These are phyloP conservation scores for Oreohelix idahoensis DNA, from an alignment of 1,140 invertebrate genomes.

Conservation along the genomic window DNA sequence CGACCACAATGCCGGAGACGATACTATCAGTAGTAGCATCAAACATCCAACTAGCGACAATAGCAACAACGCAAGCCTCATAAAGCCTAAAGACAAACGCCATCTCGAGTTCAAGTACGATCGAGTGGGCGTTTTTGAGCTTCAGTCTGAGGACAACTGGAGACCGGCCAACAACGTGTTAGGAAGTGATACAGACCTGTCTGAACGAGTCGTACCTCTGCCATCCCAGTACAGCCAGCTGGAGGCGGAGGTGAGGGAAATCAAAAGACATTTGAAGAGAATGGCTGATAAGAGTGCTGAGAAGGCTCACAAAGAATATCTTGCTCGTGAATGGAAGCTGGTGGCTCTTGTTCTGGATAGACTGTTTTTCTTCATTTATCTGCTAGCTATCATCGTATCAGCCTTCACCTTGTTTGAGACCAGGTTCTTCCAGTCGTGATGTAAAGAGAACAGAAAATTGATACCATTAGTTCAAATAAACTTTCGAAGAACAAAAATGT, in stretches of 20 bases:
- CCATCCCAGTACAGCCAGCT: slow-evolving; percentile 43
- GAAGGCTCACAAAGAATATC: slow-evolving; percentile 62
- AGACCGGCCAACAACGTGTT: background rate
- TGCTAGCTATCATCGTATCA: slow-evolving; percentile 67
- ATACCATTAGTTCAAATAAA: no score
- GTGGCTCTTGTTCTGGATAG: slow-evolving; percentile 71
- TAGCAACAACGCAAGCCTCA: background rate
- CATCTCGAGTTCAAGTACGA: slow-evolving; percentile 55
- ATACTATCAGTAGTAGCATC: slow-evolving; percentile 1
- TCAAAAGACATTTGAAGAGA: slow-evolving; percentile 53
- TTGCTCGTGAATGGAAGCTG: slow-evolving; percentile 67
- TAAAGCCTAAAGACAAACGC: slow-evolving; percentile 39
- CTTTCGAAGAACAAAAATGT: no score
- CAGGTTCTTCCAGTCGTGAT: slow-evolving; percentile 38
- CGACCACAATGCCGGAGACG: background rate
- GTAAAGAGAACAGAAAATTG: no score
- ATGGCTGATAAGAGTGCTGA: slow-evolving; percentile 58
- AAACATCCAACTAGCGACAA: background rate
- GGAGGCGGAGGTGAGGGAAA: slow-evolving; percentile 68
- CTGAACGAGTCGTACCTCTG: slow-evolving; percentile 31
- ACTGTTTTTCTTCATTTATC: slow-evolving; percentile 71
- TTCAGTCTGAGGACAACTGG: slow-evolving; percentile 57
- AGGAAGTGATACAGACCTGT: slow-evolving; percentile 31
- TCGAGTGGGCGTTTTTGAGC: slow-evolving; percentile 53
- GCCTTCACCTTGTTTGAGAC: slow-evolving; percentile 67